Base-by-base conservation (phyloP, 2,797 vertebrate genomes). In the Carcharodon carcharias region DNA sequence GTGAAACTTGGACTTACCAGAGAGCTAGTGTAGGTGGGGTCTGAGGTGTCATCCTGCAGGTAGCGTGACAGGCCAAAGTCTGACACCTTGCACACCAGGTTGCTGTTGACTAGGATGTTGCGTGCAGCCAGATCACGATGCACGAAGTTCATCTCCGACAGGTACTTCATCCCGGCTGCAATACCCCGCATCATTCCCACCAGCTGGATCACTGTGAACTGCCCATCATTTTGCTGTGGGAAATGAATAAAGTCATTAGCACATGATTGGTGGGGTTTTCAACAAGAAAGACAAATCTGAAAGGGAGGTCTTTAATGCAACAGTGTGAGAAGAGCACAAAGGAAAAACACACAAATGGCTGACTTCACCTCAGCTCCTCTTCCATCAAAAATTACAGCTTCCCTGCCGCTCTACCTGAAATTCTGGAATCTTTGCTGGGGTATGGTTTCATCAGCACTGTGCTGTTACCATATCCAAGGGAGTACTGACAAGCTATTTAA, bases 111-210 rank as follows among this genome's bases (percentile, higher is more conserved):
- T 96, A 99, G 98, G 96, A 99, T 99, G 97, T 99, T 99, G 95
- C 99, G 98, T 26, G 99, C 99, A 3, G 99, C 99, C 97, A 99
- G 98, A 97, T 99, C 99, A 65, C 99, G 98, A 96, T 99, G 99
- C 96, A 99, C 99, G 0, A 99, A 99, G 96, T 99, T 99, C 99
- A 99, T 99, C 97, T 99, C 99, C 0, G 99, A 98, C 56, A 99
- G 98, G 97, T 99, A 99, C 97, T 99, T 99, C 99, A 99, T 99
- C 56, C 99, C 99, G 0, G 99, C 99, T 0, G 99, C 98, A 16
- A 99, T 99, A 50, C 99, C 99, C 77, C 99, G 98, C 97, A 99
- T 98, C 99, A 99, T 99, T 40, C 99, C 99, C 97, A 99, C 99
- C 97, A 99, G 97, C 98, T 99, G 99, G 98, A 99, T 99, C 96